Evolutionary conservation across 2,113 vertebrate species (phyloP).

Genomic region (Pseudonaja textilis): DNA sequence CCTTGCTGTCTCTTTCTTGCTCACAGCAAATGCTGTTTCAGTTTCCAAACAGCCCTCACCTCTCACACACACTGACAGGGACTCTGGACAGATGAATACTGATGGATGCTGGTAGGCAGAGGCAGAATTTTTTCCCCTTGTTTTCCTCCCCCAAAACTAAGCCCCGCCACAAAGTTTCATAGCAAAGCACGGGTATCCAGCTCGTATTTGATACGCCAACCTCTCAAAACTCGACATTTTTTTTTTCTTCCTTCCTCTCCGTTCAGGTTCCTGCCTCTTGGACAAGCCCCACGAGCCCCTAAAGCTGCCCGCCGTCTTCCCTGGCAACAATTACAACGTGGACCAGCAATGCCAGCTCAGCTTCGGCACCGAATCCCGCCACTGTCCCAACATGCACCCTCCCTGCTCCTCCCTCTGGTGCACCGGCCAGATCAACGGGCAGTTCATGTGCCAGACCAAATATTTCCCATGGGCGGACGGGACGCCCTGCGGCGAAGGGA

Average conservation of each 20-base stretch:
- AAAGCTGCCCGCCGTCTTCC: conserved; percentile 64
- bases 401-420: conserved; percentile 73
- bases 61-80: too few species aligned
- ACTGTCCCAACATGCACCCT: conserved; percentile 64
- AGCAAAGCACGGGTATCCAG: too few species aligned
- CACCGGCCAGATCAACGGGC: conserved; percentile 62
- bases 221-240: background rate
- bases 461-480: conserved; percentile 75
- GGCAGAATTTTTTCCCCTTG: too few species aligned
- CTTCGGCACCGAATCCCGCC: conserved; percentile 66
- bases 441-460: conserved; percentile 74
- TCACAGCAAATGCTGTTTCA: too few species aligned
- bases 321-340: conserved; percentile 64
- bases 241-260: too few species aligned
- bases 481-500: conserved; percentile 57
- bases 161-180: too few species aligned
- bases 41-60: too few species aligned
- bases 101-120: too few species aligned
- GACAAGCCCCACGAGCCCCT: conserved; percentile 69
- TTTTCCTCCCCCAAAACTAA: too few species aligned
- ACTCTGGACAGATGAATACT: too few species aligned
- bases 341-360: conserved; percentile 72
- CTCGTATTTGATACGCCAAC: too few species aligned
- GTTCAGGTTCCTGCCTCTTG: conserved; percentile 70
- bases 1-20: too few species aligned